Evolutionary conservation across 2,888 invertebrate genomes (phyloP).

Genomic region (Bimastos eiseni): DNA sequence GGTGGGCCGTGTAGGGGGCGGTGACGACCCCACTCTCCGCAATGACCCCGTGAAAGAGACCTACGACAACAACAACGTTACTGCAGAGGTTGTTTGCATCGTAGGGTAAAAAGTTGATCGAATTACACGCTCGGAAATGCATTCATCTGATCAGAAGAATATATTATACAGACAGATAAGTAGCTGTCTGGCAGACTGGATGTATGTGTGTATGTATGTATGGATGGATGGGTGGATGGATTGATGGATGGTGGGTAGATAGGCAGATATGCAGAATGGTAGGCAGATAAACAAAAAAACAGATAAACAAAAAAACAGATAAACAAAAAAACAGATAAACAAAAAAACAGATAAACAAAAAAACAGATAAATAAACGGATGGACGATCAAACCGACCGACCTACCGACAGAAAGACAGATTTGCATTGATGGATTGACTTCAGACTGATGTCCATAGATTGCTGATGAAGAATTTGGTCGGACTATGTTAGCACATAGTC

Average conservation of each 20-base stretch:
- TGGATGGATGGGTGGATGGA: neutral
- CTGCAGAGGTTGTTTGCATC: neutral
- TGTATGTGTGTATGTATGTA: neutral
- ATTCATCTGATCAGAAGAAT: neutral
- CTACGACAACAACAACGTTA: constrained; percentile 34
- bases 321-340: neutral
- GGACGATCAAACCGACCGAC: neutral
- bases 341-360: neutral
- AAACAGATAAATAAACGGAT: neutral
- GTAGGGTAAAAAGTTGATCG: neutral
- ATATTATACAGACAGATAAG: neutral
- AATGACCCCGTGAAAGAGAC: constrained; percentile 44
- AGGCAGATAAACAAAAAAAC: neutral
- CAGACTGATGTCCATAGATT: too few species aligned
- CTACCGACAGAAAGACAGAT: neutral
- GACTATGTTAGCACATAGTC: too few species aligned
- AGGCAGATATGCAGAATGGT: neutral
- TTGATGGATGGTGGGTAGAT: neutral
- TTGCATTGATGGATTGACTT: neutral
- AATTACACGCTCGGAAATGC: neutral
- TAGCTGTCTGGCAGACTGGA: too few species aligned
- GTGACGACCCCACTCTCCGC: constrained; percentile 44
- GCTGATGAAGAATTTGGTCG: too few species aligned
- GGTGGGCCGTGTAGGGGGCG: constrained; percentile 43
- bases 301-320: neutral